Evolutionary conservation across 2,797 vertebrate species (phyloP).

Genomic region (Florisuga fusca): DNA sequence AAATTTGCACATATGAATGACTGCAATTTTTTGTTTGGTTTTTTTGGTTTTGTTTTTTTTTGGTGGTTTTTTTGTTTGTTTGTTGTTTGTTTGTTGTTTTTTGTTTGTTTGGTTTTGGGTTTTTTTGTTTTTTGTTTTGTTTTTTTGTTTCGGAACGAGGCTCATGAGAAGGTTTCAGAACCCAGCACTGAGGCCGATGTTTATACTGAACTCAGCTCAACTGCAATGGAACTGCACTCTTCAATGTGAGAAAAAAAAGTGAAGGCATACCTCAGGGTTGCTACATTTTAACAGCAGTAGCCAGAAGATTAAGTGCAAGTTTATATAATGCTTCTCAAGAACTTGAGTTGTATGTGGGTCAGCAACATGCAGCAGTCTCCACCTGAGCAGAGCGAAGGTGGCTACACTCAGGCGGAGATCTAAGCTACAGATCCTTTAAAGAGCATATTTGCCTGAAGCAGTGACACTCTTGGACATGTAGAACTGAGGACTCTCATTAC

Average conservation of each 20-base stretch:
- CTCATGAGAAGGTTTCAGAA: not conserved
- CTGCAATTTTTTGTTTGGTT: not conserved
- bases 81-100: too few species aligned
- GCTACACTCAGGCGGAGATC: not conserved
- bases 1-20: not conserved
- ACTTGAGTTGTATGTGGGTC: not conserved
- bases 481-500: not conserved
- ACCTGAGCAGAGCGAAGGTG: not conserved
- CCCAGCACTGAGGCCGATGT: not conserved
- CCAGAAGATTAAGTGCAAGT: not conserved
- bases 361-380: not conserved
- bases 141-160: not conserved
- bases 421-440: not conserved
- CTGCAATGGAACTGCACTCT: not conserved
- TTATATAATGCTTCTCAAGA: not conserved
- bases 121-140: too few species aligned
- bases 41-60: too few species aligned
- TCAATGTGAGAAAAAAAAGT: not conserved
- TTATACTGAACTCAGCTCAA: not conserved
- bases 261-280: not conserved
- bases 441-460: not conserved
- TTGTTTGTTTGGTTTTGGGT: too few species aligned
- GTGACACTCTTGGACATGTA: not conserved
- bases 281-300: slow-evolving; percentile 17
- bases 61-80: too few species aligned